phyloP scores from a whole-genome alignment of 2,797 vertebrate genomes.

The Odontamblyopus lacepedii region DNA sequence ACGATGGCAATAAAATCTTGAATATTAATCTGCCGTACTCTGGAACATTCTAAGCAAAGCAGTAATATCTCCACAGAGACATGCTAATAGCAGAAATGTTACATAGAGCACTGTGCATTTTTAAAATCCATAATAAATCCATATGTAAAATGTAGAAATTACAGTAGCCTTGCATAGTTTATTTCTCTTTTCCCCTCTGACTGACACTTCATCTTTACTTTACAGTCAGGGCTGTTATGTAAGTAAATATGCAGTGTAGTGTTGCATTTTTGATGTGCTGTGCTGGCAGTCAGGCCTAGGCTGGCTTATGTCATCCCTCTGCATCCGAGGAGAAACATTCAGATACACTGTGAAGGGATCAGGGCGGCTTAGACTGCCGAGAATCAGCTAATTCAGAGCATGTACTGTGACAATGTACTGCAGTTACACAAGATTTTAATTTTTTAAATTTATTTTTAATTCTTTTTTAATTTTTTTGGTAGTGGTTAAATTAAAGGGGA shows the following conservation, averaged over 20 bases:
- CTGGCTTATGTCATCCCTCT: conserved; percentile 46
- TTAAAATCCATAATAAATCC: too few relatives aligned
- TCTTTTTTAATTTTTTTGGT: too few relatives aligned
- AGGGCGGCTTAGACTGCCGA: conserved; percentile 14
- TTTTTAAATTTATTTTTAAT: neutral
- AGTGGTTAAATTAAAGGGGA: too few relatives aligned
- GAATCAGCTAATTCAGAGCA: conserved; percentile 17
- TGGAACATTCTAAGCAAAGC: too few relatives aligned
- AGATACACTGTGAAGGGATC: conserved; percentile 13
- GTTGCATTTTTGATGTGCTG: conserved; percentile 61
- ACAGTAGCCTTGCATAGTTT: conserved; percentile 15
- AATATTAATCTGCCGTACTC: too few relatives aligned
- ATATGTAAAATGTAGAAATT: neutral
- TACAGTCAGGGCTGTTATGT: conserved; percentile 55
- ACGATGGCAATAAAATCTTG: too few relatives aligned
- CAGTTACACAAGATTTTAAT: neutral
- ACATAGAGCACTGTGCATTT: too few relatives aligned
- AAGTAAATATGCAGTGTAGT: conserved; percentile 59
- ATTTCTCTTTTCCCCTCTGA: conserved; percentile 19
- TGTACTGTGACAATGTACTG: neutral
- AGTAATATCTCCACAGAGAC: too few relatives aligned
- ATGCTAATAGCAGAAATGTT: too few relatives aligned
- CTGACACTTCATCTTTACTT: conserved; percentile 36
- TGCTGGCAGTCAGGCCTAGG: conserved; percentile 39
- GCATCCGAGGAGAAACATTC: conserved; percentile 35